These are phyloP conservation scores for Crotalus horridus DNA, from an alignment of 2,113 vertebrate species.

Conservation along the genomic window DNA sequence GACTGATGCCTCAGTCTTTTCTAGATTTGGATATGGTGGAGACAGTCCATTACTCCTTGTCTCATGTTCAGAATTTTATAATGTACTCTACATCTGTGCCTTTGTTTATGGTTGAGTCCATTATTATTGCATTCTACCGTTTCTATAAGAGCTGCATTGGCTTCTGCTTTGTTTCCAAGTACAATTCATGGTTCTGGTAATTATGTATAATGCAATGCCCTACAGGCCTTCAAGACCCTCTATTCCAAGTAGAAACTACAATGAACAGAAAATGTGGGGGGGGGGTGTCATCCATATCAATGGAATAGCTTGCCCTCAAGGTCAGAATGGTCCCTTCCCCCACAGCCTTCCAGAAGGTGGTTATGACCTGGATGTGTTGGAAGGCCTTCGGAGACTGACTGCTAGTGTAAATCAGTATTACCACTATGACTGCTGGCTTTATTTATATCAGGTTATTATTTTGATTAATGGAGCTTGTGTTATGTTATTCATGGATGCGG, in stretches of 20 bases:
- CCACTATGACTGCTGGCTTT: not conserved
- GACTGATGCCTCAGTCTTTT: not conserved
- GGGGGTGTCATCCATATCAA: not conserved
- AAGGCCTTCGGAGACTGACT: not conserved
- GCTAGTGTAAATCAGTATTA: not conserved
- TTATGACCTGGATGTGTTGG: not conserved
- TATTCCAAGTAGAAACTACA: not conserved
- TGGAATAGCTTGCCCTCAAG: not conserved
- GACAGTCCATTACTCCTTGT: not conserved
- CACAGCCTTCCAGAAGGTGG: not conserved
- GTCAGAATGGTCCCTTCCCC: not conserved
- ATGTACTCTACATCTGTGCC: not conserved
- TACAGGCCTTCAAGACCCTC: not conserved
- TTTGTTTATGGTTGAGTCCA: not conserved
- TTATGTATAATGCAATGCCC: not conserved
- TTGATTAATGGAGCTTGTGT: not conserved
- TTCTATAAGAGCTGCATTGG: not conserved
- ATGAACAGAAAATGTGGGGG: not conserved
- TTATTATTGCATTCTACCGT: not conserved
- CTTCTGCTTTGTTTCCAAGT: not conserved
- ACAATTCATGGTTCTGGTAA: not conserved
- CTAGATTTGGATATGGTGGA: not conserved
- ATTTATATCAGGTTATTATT: not conserved
- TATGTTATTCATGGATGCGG: not conserved
- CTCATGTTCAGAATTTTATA: not conserved